Evolutionary conservation across 92 coral and sea anemone genomes (phyloP).

Genomic region (Diadumene lineata): DNA sequence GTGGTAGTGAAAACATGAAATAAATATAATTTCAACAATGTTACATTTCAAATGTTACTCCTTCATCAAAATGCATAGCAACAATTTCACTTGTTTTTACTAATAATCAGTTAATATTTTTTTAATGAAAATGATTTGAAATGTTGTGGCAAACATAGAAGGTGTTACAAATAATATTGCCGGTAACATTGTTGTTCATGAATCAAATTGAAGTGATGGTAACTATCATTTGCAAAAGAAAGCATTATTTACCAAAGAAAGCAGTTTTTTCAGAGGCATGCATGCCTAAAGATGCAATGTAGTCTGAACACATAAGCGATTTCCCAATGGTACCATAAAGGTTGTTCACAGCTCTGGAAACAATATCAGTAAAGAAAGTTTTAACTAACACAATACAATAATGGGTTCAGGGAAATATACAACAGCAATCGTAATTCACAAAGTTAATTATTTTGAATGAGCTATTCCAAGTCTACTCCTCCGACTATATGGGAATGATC

Average conservation of each 20-base stretch:
- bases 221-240: not conserved
- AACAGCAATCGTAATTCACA: too few relatives aligned
- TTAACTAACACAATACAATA: too few relatives aligned
- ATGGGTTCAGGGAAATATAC: too few relatives aligned
- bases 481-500: too few relatives aligned
- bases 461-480: too few relatives aligned
- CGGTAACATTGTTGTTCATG: not conserved
- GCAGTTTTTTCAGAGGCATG: constrained; percentile 86
- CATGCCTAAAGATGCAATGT: constrained; percentile 66
- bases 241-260: constrained; percentile 77
- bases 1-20: too few relatives aligned
- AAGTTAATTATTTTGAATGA: too few relatives aligned
- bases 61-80: too few relatives aligned
- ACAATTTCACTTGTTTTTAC: too few relatives aligned
- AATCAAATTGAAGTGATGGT: not conserved
- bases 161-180: too few relatives aligned
- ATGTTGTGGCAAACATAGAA: not conserved
- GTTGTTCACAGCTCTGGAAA: constrained; percentile 70
- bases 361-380: not conserved
- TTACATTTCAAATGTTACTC: too few relatives aligned
- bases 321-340: constrained; percentile 70
- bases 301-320: constrained; percentile 56
- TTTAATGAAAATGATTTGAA: constrained; percentile 1
- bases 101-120: constrained; percentile 1
- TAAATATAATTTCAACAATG: too few relatives aligned